Conservation (phyloP, 2,113 vertebrate genomes). For the Tursiops truncatus region DNA sequence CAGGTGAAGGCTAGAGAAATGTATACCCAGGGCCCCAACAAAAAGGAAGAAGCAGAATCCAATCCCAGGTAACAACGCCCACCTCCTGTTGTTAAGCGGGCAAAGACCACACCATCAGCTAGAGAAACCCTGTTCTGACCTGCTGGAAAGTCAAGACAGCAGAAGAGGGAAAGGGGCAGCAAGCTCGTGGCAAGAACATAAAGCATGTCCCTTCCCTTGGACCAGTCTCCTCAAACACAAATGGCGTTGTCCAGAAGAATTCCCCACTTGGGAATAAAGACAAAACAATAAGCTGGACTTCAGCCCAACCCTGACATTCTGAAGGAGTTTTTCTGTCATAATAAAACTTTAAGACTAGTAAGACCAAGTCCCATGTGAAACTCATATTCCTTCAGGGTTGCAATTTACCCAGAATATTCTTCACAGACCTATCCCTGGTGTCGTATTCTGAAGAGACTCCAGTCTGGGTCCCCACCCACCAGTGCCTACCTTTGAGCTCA, state of each 20-base stretch:
- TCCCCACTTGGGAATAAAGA: background rate
- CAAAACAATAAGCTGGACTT: background rate
- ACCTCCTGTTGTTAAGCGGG: background rate
- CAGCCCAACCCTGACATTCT: background rate
- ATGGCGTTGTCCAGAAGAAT: background rate
- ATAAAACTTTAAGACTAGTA: background rate
- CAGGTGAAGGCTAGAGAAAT: background rate
- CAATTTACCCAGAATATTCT: background rate
- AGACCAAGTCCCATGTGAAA: background rate
- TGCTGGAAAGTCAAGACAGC: background rate
- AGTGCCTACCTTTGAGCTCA: background rate
- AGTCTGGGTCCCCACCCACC: background rate
- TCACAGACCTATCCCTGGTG: background rate
- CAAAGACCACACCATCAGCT: background rate
- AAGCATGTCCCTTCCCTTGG: background rate
- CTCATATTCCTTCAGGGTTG: background rate
- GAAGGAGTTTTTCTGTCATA: background rate
- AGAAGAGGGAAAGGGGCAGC: background rate
- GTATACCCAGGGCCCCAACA: background rate
- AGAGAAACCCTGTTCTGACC: background rate
- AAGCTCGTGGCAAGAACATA: background rate
- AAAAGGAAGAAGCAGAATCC: background rate
- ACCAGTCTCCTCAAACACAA: background rate
- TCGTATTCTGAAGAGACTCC: background rate
- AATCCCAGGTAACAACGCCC: accelerated